Evolutionary conservation across 2,888 invertebrate species (phyloP).

Genomic region (Punctoribates punctum): DNA sequence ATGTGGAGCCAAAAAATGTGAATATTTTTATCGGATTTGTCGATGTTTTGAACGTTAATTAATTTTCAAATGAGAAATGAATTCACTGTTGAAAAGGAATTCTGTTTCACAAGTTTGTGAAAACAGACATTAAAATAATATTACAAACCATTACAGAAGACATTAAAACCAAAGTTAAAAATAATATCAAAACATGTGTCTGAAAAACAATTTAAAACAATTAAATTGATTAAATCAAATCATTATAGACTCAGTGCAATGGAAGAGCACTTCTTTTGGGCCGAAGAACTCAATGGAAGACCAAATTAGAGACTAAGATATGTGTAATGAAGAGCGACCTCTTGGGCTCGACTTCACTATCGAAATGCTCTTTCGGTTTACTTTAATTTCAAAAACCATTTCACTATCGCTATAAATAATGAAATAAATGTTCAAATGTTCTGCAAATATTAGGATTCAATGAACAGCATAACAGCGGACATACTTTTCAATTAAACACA

Average conservation of each 20-base stretch:
- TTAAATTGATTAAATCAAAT: slow-evolving; percentile 33
- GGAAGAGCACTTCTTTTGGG: no score
- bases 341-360: not conserved
- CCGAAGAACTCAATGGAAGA: no score
- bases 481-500: not conserved
- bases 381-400: not conserved
- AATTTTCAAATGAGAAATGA: not conserved
- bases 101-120: not conserved
- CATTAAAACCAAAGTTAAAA: not conserved
- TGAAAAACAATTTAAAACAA: slow-evolving; percentile 14
- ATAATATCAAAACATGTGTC: not conserved
- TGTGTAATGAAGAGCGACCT: not conserved
- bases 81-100: not conserved
- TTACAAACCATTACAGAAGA: slow-evolving; percentile 13
- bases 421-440: not conserved
- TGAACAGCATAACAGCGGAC: no score
- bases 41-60: not conserved
- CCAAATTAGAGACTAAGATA: no score
- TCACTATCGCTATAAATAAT: not conserved
- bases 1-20: not conserved
- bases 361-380: slow-evolving; percentile 1
- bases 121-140: slow-evolving; percentile 20
- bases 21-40: not conserved
- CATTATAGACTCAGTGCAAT: slow-evolving; percentile 19
- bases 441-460: not conserved